Conservation (phyloP, 2,888 invertebrate species). For the Pomacea canaliculata region DNA sequence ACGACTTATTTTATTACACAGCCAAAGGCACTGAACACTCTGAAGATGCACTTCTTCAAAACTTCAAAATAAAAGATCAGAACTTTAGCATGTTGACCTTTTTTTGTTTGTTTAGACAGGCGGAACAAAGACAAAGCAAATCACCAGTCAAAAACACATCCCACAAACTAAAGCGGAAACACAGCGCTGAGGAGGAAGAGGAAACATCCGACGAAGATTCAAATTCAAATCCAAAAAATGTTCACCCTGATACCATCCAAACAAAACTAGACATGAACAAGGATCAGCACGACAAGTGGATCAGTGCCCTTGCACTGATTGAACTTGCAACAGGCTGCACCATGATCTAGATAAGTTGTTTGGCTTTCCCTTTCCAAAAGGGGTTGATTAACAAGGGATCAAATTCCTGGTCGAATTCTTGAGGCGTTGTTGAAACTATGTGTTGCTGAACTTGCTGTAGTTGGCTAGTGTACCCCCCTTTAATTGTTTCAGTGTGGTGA, state of each 20-base stretch:
- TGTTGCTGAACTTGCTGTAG: no score
- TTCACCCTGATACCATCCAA: background rate
- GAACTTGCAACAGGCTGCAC: constrained; percentile 57
- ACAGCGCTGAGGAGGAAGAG: constrained; percentile 4
- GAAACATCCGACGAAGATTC: constrained; percentile 17
- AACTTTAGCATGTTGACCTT: background rate
- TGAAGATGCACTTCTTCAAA: background rate
- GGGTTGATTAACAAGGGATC: background rate
- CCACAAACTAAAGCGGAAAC: constrained; percentile 19
- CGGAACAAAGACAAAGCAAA: constrained; percentile 21
- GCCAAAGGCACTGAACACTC: no score
- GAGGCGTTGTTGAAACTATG: no score
- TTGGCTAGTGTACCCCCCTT: no score
- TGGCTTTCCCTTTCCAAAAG: background rate
- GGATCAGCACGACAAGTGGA: constrained; percentile 59
- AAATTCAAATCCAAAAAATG: constrained; percentile 7
- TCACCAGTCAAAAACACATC: constrained; percentile 20
- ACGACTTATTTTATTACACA: no score
- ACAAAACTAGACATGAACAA: constrained; percentile 14
- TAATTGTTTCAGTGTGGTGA: no score
- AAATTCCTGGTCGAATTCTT: background rate
- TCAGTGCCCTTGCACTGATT: constrained; percentile 61
- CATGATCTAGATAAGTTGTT: background rate
- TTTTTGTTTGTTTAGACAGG: constrained; percentile 18
- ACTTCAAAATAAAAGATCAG: background rate